Percentiles rank a stretch among this genome's conserved stretches.
These are phyloP conservation scores for Caiman crocodilus DNA, from an alignment of 2,797 vertebrate genomes.

Conservation along the genomic window DNA sequence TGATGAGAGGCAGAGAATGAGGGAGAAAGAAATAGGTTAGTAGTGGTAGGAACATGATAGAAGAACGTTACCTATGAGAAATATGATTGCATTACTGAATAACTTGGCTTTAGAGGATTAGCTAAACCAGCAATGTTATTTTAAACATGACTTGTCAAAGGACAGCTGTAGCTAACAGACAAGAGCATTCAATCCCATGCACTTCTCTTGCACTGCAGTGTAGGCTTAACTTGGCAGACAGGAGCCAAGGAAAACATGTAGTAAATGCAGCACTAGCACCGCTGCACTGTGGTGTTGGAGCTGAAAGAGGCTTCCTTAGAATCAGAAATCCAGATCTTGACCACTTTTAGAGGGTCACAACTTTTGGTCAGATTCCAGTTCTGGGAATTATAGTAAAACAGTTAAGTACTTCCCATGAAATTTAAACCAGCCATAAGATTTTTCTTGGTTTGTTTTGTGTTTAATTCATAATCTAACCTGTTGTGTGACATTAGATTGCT, in stretches of 20 bases:
- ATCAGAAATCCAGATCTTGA: accelerated
- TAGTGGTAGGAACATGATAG: not conserved
- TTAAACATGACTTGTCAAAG: not conserved
- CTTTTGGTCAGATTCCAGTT: not conserved
- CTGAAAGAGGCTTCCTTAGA: not conserved
- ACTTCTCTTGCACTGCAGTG: accelerated
- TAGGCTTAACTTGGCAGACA: not conserved
- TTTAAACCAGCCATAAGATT: not conserved
- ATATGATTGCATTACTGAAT: accelerated
- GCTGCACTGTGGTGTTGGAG: not conserved
- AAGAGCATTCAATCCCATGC: accelerated
- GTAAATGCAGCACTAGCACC: accelerated
- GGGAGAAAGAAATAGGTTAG: not conserved
- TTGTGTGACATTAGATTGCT: not conserved
- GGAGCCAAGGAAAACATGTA: accelerated
- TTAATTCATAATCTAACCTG: not conserved
- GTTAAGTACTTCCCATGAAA: not conserved
- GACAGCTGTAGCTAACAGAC: not conserved
- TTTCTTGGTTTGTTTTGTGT: too few relatives aligned
- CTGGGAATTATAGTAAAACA: not conserved
- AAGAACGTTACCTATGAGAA: not conserved
- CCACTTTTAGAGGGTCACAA: not conserved
- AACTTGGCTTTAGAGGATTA: not conserved
- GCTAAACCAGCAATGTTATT: accelerated
- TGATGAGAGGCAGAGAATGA: not conserved